Evolutionary conservation across 1,140 invertebrate genomes (phyloP).

Genomic region (Polypedilum pembai): DNA sequence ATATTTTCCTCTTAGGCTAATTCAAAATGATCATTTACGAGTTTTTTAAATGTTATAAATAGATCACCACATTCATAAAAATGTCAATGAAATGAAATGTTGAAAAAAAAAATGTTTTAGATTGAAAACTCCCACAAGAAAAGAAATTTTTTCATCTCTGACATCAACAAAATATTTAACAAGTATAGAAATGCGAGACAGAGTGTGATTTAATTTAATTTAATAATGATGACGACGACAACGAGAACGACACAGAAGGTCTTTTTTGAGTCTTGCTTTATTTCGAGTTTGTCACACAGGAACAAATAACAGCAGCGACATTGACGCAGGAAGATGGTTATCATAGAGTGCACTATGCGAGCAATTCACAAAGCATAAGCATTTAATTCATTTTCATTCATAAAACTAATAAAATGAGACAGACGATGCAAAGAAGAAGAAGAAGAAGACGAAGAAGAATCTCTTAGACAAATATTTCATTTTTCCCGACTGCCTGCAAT

Average conservation of each 20-base stretch:
- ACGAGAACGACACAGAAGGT: too few relatives aligned
- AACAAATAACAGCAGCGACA: too few relatives aligned
- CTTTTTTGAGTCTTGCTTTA: too few relatives aligned
- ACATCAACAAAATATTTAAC: not conserved
- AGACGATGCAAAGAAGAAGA: too few relatives aligned
- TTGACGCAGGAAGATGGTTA: too few relatives aligned
- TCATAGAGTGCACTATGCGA: too few relatives aligned
- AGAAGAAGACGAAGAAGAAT: not conserved
- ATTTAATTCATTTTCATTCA: constrained; percentile 10
- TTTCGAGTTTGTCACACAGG: too few relatives aligned
- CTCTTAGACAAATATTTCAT: constrained; percentile 18
- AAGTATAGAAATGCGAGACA: not conserved
- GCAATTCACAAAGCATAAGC: not conserved
- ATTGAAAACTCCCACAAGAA: constrained; percentile 2
- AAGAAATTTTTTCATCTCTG: not conserved
- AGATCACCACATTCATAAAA: constrained; percentile 17
- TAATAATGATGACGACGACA: too few relatives aligned
- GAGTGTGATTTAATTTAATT: too few relatives aligned
- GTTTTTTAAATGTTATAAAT: constrained; percentile 14
- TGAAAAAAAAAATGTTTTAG: not conserved
- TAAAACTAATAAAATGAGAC: not conserved
- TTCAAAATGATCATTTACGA: constrained; percentile 10
- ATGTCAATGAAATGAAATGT: constrained; percentile 9
- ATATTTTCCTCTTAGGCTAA: not conserved
- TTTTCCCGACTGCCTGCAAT: constrained; percentile 9